A percentile compares a stretch with the other conserved stretches of the same genome.
Conservation (phyloP, 2,113 vertebrate genomes). For the Pseudolaguvia tuberculata region DNA sequence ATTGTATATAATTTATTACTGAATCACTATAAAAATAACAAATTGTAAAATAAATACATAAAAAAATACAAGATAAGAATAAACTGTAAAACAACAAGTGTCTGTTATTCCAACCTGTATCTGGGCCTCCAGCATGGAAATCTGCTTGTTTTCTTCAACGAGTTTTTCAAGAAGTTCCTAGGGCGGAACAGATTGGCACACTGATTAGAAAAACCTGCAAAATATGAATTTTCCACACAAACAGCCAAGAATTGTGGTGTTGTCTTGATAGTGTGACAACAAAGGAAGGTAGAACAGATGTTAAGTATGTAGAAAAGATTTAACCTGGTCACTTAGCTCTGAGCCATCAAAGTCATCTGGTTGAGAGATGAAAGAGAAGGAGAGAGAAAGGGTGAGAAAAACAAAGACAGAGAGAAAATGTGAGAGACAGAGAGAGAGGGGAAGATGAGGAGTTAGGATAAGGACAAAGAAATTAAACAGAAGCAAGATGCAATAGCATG, state of each 20-base stretch:
- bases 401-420: neutral
- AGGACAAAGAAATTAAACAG: neutral
- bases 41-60: neutral
- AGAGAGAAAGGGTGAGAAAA: slow-evolving; percentile 11
- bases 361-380: neutral
- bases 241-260: neutral
- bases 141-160: slow-evolving; percentile 87
- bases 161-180: slow-evolving; percentile 79
- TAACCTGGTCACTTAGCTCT: slow-evolving; percentile 51
- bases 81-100: neutral
- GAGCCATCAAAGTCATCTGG: slow-evolving; percentile 46
- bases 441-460: neutral
- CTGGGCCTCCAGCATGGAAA: slow-evolving; percentile 77
- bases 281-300: neutral
- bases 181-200: slow-evolving; percentile 2
- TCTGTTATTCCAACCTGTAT: slow-evolving; percentile 71
- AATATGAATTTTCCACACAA: slow-evolving; percentile 7
- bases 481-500: neutral
- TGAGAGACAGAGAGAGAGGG: neutral
- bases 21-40: neutral
- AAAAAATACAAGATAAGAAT: neutral
- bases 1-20: neutral
- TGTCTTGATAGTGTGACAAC: neutral
- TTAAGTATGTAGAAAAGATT: neutral
- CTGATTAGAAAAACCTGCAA: slow-evolving; percentile 21